Conservation (phyloP, 2,113 vertebrate genomes). For the Sinocyclocheilus maitianheensis region DNA sequence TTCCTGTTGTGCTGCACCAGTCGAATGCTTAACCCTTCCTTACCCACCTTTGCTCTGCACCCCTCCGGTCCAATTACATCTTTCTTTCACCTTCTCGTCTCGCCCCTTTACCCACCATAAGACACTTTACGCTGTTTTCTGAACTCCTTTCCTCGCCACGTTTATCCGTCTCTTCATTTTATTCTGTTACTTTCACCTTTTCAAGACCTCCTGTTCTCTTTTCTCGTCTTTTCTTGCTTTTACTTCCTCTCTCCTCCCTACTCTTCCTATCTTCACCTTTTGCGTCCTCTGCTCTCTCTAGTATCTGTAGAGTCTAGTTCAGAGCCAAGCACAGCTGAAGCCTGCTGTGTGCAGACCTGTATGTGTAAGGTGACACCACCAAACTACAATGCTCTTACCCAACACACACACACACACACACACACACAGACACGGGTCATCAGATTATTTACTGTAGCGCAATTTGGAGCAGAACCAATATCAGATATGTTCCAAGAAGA, state of each 20-base stretch:
- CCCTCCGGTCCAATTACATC: neutral
- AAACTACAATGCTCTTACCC: constrained; percentile 22
- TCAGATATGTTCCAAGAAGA: neutral
- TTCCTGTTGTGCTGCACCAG: constrained; percentile 75
- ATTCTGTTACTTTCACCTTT: constrained; percentile 61
- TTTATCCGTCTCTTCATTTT: neutral
- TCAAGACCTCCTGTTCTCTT: constrained; percentile 2
- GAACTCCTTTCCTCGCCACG: neutral
- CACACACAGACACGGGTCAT: neutral
- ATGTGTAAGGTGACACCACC: constrained; percentile 8
- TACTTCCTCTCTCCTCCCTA: neutral
- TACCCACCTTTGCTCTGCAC: constrained; percentile 21
- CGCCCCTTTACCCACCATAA: neutral
- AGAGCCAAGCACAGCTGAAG: constrained; percentile 15
- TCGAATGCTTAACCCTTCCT: constrained; percentile 55
- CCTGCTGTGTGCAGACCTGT: constrained; percentile 29
- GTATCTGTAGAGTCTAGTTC: constrained; percentile 4
- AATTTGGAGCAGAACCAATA: neutral
- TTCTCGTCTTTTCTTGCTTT: neutral
- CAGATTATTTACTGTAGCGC: constrained; percentile 16
- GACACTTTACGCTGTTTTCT: neutral
- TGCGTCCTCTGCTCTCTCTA: constrained; percentile 5
- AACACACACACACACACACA: constrained; percentile 19
- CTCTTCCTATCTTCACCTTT: constrained; percentile 20
- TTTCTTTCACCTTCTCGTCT: neutral